These are phyloP conservation scores for Pedicia rivosa DNA, from an alignment of 2,888 invertebrate species.

Conservation along the genomic window DNA sequence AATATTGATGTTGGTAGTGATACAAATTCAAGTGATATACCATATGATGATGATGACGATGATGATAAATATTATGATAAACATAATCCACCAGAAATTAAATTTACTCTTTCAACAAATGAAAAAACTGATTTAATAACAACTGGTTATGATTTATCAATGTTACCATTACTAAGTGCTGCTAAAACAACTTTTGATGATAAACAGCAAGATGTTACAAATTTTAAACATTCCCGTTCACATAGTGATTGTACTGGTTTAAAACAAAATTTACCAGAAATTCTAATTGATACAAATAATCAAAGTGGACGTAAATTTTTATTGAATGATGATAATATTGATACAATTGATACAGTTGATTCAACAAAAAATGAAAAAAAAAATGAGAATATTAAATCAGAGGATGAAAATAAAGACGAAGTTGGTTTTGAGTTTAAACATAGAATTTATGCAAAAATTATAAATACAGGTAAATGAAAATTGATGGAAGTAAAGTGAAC, in stretches of 20 bases:
- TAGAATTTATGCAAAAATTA: conserved; percentile 14
- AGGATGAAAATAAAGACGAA: not conserved
- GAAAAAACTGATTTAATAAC: conserved; percentile 1
- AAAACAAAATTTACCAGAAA: conserved; percentile 7
- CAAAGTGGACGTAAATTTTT: not conserved
- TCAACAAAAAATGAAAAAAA: too few species aligned
- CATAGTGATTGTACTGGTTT: conserved; percentile 16
- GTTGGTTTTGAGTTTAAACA: conserved; percentile 6
- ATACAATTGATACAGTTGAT: conserved; percentile 1
- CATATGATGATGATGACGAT: conserved; percentile 13
- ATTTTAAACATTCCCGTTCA: conserved; percentile 14
- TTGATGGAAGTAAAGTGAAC: too few species aligned
- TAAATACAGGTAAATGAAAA: conserved; percentile 12
- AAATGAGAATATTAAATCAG: not conserved
- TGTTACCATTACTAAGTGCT: conserved; percentile 4
- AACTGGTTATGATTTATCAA: conserved; percentile 7
- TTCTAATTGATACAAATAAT: not conserved
- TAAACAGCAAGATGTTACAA: conserved; percentile 6
- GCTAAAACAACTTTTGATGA: not conserved
- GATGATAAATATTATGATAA: conserved; percentile 1
- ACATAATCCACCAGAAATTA: not conserved
- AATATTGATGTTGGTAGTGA: conserved; percentile 11
- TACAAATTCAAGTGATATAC: conserved; percentile 14
- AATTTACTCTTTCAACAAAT: not conserved
- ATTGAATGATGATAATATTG: not conserved